Conservation (phyloP, 2,888 invertebrate genomes). For the Gymnocheta viridis region DNA sequence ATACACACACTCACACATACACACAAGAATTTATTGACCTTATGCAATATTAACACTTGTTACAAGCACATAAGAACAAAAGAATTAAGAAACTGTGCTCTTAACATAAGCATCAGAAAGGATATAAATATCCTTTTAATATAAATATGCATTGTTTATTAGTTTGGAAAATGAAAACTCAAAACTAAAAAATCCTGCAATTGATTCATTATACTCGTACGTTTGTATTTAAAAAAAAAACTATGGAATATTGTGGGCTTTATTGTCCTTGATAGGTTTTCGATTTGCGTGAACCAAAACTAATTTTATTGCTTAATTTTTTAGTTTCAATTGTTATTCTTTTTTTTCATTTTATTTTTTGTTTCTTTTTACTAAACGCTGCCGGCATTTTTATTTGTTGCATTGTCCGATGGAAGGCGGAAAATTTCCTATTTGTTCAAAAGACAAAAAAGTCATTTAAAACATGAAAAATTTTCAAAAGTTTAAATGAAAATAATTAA, state of each 20-base stretch:
- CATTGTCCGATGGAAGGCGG: slow-evolving; percentile 71
- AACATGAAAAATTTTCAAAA: not conserved
- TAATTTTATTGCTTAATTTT: slow-evolving; percentile 83
- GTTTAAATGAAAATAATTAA: slow-evolving; percentile 24
- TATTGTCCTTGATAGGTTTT: slow-evolving; percentile 72
- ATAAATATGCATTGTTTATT: slow-evolving; percentile 60
- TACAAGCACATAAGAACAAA: not conserved
- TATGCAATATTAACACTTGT: slow-evolving; percentile 49
- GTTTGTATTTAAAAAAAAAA: slow-evolving; percentile 49
- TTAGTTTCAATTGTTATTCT: slow-evolving; percentile 64
- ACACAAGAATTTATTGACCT: not conserved
- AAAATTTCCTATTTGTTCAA: slow-evolving; percentile 77
- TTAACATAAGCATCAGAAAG: not conserved
- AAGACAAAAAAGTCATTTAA: slow-evolving; percentile 13
- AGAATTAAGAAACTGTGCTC: not conserved
- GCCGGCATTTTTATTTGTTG: slow-evolving; percentile 23
- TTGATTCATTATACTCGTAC: slow-evolving; percentile 79
- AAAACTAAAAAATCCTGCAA: slow-evolving; percentile 35
- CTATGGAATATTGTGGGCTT: slow-evolving; percentile 49
- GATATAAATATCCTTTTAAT: slow-evolving; percentile 33
- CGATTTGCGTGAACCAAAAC: slow-evolving; percentile 81
- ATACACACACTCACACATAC: not conserved
- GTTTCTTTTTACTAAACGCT: slow-evolving; percentile 21
- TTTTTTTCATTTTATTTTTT: not conserved
- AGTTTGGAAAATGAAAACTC: not conserved